Base-by-base conservation (phyloP, 2,888 invertebrate genomes). In the Eilema depressum region DNA sequence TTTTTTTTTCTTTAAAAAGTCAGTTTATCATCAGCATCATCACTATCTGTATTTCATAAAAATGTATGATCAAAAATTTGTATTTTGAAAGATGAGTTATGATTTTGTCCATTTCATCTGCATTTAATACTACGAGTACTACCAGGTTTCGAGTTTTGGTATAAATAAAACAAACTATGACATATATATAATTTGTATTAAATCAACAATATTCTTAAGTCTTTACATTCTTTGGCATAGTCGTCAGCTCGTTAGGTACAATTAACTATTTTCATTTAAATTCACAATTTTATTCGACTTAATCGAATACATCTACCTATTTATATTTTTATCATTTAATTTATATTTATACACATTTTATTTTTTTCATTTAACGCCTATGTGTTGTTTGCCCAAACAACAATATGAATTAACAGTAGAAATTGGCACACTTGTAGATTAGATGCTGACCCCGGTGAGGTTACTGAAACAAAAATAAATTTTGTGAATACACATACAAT, bases 181-280 rank as follows among this genome's bases (percentile, higher is more conserved):
- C 94, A 94, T 93, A 93, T 89, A 89, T 91, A 93, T 94, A 94
- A 93, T 95, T 94, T 95, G 93, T 95, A 95, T 95, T 95, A 95
- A 95, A 95, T 94, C 95, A 95, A 95, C 95, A 95, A 93, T 95
- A 91, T 89, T 85, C 91, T 93, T 94, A 92, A 88, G 89, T 93
- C 91, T 95, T 93, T 93, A 94, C 94, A 94, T 89, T 93, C 91
- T 95, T 95, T 95, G 95, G 95, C 94, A 90, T 91, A 93, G 85
- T 87, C 74, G 87, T 92, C 89, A 94, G 94, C 94, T 94, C 93
- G 85, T 92, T 93, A 84, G 74, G 78, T 82, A 82, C 77, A 79
- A 79, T 83, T 84, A 81, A 81, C 81, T 84, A 82, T 78, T 80
- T 83, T 81, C 76, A 89, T 88, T 91, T 91, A 91, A 93, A 92